phyloP scores from a whole-genome alignment of 2,797 vertebrate genomes.

The Simalia tracyae region DNA sequence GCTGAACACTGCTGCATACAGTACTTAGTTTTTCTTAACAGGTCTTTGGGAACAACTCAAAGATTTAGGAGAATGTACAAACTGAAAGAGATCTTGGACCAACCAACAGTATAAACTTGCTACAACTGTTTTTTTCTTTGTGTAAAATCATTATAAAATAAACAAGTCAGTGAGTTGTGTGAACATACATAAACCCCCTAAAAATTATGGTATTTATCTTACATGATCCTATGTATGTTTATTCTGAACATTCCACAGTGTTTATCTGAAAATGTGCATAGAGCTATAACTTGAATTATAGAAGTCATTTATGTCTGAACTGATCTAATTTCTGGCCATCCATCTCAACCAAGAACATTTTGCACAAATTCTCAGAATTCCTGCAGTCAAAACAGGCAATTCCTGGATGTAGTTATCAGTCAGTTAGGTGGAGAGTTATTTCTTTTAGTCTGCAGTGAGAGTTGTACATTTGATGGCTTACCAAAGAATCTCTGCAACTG shows the following conservation, averaged over 20 bases:
- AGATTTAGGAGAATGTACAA: neutral
- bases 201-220: neutral
- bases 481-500: neutral
- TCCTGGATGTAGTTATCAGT: neutral
- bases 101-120: neutral
- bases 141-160: slow-evolving; percentile 35
- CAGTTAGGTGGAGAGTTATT: neutral
- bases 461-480: neutral
- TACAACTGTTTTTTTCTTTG: neutral
- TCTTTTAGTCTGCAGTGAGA: neutral
- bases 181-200: slow-evolving; percentile 4
- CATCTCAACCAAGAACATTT: neutral
- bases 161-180: slow-evolving; percentile 11
- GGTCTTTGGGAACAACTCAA: neutral
- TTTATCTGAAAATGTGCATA: neutral
- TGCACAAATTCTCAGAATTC: neutral
- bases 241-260: neutral
- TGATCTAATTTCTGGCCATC: neutral
- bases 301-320: neutral
- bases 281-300: neutral
- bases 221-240: neutral
- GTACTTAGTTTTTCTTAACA: neutral
- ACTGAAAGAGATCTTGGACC: neutral
- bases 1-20: neutral
- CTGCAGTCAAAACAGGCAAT: neutral